Percentiles rank a stretch among this genome's conserved stretches.
phyloP scores from a whole-genome alignment of 2,888 invertebrate species.

The Eurois occulta region DNA sequence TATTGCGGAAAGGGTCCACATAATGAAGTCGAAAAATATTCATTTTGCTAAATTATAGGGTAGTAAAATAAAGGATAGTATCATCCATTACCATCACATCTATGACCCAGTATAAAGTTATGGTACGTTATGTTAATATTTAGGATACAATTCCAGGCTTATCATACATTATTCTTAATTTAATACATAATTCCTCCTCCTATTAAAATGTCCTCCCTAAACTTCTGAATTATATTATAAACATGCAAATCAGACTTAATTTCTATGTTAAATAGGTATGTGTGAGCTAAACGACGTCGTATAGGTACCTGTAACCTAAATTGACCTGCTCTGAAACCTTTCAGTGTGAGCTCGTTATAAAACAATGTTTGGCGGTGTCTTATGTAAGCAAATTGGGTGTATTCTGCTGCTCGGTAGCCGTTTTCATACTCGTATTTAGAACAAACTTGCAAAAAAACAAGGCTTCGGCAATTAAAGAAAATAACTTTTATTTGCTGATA shows the following conservation, averaged over 20 bases:
- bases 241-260: slow-evolving; percentile 52
- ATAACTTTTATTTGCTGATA: slow-evolving; percentile 7
- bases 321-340: slow-evolving; percentile 48
- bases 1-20: slow-evolving; percentile 1
- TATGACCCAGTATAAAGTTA: not conserved
- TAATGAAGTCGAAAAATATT: slow-evolving; percentile 15
- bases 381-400: slow-evolving; percentile 58
- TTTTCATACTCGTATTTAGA: slow-evolving; percentile 28
- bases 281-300: slow-evolving; percentile 27
- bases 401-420: slow-evolving; percentile 36
- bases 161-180: slow-evolving; percentile 36
- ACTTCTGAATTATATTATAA: slow-evolving; percentile 32
- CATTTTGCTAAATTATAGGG: slow-evolving; percentile 7
- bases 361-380: slow-evolving; percentile 45
- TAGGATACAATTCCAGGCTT: slow-evolving; percentile 23
- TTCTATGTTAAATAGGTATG: slow-evolving; percentile 44
- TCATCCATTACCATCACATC: not conserved
- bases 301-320: slow-evolving; percentile 35
- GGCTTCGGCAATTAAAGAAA: slow-evolving; percentile 7
- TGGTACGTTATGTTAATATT: slow-evolving; percentile 9
- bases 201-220: slow-evolving; percentile 21
- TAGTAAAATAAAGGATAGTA: slow-evolving; percentile 4
- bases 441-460: slow-evolving; percentile 17
- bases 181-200: slow-evolving; percentile 16
- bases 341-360: slow-evolving; percentile 51